Evolutionary conservation across 2,888 invertebrate genomes (phyloP), one percentile per base, ranked within the genome.

Genomic region (Calameuta idolon): DNA sequence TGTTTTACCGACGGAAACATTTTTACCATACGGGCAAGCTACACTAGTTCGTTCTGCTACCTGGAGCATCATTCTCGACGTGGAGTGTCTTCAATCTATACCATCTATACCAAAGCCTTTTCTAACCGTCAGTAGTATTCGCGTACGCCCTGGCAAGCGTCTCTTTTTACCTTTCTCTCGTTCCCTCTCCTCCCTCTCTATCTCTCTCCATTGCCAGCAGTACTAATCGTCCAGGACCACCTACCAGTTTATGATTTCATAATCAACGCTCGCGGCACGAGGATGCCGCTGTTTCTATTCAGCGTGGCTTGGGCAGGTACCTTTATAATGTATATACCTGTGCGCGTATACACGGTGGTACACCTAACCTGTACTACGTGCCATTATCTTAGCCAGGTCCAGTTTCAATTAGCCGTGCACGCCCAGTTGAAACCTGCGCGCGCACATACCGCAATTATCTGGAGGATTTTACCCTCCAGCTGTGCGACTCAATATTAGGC

Each of bases 181-280:
- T 40, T 15, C 4, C 40, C 5, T 40, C 40, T 15, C 5, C 15
- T 40, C 4, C 15, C 15, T 55, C 23, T 55, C 40, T 23, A 23
- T 55, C 55, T 55, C 55, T 40, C 12, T 40, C 33, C 71, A 11
- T 71, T 9, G 71, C 71, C 71, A 71, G 71, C 33, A 34, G 37
- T 83, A 82, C 82, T 87, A 86, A 87, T 87, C 84, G 82, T 79
- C 80, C 79, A 80, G 83, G 87, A 87, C 87, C 87, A 87, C 87
- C 87, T 87, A 87, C 87, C 83, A 84, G 83, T 85, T 84, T 79
- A 84, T 85, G 87, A 87, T 87, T 87, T 87, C 87, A 86, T 87
- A 87, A 87, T 87, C 86, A 84, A 86, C 83, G 86, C 84, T 83
- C 82, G 81, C 81, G 86, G 82, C 81, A 79, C 83, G 81, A 81